A percentile compares a stretch with the other conserved stretches of the same genome.
Evolutionary conservation across 2,113 vertebrate species (phyloP).

Genomic region (Pollimyrus isidori): DNA sequence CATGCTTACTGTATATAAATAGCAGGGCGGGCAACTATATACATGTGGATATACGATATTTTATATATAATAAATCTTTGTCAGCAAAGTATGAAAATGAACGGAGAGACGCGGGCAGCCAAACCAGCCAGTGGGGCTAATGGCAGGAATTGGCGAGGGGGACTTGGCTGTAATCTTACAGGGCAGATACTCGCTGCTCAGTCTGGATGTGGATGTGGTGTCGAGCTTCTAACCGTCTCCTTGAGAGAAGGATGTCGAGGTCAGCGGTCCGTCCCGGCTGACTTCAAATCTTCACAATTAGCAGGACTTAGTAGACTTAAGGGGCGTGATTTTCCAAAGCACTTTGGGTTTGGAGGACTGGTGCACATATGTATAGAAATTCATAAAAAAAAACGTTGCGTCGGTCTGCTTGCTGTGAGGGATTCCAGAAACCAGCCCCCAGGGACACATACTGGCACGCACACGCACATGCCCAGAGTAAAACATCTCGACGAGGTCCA

Average conservation of each 20-base stretch:
- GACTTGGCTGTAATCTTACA: not conserved
- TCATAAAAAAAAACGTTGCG: not conserved
- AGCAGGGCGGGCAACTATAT: not conserved
- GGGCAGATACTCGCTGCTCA: not conserved
- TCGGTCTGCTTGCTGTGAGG: not conserved
- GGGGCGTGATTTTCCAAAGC: not conserved
- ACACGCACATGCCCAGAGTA: not conserved
- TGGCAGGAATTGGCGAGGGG: not conserved
- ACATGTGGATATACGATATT: not conserved
- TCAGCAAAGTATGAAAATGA: not conserved
- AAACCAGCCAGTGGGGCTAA: not conserved
- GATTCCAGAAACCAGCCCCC: not conserved
- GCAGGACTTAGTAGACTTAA: not conserved
- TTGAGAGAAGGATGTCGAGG: not conserved
- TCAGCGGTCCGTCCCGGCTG: not conserved
- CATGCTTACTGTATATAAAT: not conserved
- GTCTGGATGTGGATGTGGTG: not conserved
- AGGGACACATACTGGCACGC: not conserved
- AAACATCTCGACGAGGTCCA: not conserved
- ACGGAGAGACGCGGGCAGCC: constrained; percentile 16
- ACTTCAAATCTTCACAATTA: not conserved
- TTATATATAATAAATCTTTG: not conserved
- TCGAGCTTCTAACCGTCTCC: not conserved
- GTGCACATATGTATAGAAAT: constrained; percentile 2
- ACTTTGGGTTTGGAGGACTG: not conserved